Percentiles rank a stretch among this genome's conserved stretches.
phyloP scores from a whole-genome alignment of 2,888 invertebrate genomes.

The Slavum lentiscoides region DNA sequence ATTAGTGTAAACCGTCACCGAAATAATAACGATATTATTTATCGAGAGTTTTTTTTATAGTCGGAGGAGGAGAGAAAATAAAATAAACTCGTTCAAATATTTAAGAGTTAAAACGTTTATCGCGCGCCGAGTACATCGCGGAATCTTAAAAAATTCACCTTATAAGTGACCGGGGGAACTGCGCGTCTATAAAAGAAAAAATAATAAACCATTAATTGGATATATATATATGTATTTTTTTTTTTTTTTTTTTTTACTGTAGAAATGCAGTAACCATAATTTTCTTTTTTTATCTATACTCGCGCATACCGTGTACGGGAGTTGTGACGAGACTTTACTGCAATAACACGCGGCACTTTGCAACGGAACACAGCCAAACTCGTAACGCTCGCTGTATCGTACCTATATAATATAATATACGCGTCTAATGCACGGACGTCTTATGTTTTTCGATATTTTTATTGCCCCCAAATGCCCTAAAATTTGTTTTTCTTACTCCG shows the following conservation, averaged over 20 bases:
- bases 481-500: conserved; percentile 7
- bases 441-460: conserved; percentile 44
- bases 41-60: too few species aligned
- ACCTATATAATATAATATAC: conserved; percentile 4
- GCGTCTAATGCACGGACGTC: not conserved
- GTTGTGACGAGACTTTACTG: conserved; percentile 1
- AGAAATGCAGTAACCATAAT: not conserved
- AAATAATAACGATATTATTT: too few species aligned
- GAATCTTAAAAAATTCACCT: not conserved
- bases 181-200: conserved; percentile 19
- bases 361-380: not conserved
- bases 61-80: not conserved
- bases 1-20: too few species aligned
- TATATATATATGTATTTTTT: too few species aligned
- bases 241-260: not conserved
- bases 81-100: not conserved
- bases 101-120: conserved; percentile 1
- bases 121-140: too few species aligned
- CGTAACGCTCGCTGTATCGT: not conserved
- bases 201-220: conserved; percentile 15
- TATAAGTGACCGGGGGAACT: not conserved
- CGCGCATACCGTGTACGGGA: not conserved
- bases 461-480: conserved; percentile 41
- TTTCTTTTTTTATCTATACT: conserved; percentile 3
- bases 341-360: not conserved